These are phyloP conservation scores for Spheniscus humboldti DNA, from an alignment of 2,797 vertebrate species.

Conservation along the genomic window DNA sequence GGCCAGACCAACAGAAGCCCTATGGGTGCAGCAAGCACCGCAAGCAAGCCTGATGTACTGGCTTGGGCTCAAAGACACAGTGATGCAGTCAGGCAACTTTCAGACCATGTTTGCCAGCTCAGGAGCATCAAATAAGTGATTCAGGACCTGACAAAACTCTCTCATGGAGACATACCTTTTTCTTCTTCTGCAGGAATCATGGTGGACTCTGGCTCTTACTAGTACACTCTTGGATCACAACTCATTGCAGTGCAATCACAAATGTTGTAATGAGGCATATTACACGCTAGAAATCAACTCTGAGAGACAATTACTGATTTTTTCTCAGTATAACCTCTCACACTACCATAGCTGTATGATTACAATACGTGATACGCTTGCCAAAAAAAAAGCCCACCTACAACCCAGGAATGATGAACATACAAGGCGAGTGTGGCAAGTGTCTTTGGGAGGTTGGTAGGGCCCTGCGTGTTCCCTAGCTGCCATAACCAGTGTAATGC, in stretches of 20 bases:
- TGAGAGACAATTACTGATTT: neutral
- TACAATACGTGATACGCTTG: neutral
- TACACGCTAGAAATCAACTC: neutral
- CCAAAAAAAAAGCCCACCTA: neutral
- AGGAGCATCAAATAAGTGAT: neutral
- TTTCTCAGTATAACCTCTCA: neutral
- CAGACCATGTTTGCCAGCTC: neutral
- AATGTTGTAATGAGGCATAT: neutral
- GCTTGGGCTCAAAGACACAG: neutral
- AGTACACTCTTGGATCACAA: neutral
- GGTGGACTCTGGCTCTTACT: neutral
- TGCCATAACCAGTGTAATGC: neutral
- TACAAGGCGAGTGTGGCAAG: neutral
- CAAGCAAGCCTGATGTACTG: neutral
- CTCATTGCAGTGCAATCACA: neutral
- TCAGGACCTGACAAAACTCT: neutral
- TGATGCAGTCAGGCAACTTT: neutral
- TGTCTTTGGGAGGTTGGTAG: neutral
- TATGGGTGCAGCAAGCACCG: fast-evolving
- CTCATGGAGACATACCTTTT: neutral
- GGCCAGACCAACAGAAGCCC: neutral
- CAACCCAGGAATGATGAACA: neutral
- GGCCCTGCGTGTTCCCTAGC: neutral
- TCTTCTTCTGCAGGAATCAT: neutral
- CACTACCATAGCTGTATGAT: neutral